A percentile compares a stretch with the other conserved stretches of the same genome.
phyloP scores from a whole-genome alignment of 1,140 invertebrate species.

The Brachionus asplanchnoidis region DNA sequence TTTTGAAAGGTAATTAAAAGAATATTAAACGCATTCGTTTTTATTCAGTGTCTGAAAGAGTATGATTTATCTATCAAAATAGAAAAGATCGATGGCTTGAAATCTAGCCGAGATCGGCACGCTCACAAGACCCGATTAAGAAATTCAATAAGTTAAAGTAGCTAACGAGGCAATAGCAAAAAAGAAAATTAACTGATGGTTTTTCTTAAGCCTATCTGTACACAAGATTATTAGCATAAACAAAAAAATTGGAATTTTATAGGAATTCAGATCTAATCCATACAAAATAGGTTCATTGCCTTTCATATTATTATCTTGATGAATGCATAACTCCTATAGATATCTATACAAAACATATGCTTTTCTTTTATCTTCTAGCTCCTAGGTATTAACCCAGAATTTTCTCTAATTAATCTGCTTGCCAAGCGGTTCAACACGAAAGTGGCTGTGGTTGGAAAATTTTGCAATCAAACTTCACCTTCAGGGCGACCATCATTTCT shows the following conservation, averaged over 20 bases:
- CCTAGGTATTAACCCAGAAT: background rate
- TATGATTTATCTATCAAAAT: background rate
- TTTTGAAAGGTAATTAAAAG: background rate
- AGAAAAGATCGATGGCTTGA: background rate
- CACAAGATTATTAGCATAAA: background rate
- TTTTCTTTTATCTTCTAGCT: background rate
- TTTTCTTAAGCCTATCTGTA: background rate
- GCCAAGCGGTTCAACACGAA: background rate
- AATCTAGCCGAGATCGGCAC: background rate
- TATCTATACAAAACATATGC: background rate
- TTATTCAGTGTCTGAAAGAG: background rate
- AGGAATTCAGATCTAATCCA: background rate
- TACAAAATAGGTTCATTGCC: background rate
- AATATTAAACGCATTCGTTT: background rate
- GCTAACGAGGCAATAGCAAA: background rate
- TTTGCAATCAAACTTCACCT: background rate
- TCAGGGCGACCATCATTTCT: no score
- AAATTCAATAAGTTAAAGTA: background rate
- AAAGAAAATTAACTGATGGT: background rate
- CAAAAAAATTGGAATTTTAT: background rate
- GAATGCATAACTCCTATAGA: background rate
- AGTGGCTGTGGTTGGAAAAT: background rate
- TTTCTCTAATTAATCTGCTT: background rate
- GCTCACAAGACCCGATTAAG: background rate
- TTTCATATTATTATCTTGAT: background rate